These are phyloP conservation scores for Diarsia mendica DNA, from an alignment of 2,888 invertebrate species.

Conservation along the genomic window DNA sequence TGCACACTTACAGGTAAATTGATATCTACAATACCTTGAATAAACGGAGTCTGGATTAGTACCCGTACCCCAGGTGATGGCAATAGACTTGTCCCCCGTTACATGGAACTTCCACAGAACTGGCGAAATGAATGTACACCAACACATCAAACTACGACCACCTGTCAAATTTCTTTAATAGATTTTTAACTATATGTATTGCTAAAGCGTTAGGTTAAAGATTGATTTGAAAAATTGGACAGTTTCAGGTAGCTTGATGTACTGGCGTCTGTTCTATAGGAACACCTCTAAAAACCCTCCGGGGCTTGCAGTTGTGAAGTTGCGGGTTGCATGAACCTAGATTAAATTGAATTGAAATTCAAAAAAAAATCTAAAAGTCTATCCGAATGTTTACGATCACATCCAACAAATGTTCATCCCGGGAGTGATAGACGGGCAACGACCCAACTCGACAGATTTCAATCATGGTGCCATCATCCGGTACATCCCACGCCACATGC, in stretches of 20 bases:
- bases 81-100: too few relatives aligned
- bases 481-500: conserved; percentile 13
- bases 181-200: too few relatives aligned
- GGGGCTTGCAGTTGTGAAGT: neutral
- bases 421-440: neutral
- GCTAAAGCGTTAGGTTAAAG: too few relatives aligned
- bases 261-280: neutral
- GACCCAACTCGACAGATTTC: conserved; percentile 11
- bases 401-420: neutral
- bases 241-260: too few relatives aligned
- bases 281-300: neutral
- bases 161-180: too few relatives aligned
- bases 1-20: conserved; percentile 92
- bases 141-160: too few relatives aligned
- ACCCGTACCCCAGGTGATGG: too few relatives aligned
- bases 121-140: neutral
- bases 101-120: neutral
- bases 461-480: conserved; percentile 22
- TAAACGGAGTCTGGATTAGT: neutral
- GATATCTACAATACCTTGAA: neutral
- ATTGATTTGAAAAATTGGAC: too few relatives aligned
- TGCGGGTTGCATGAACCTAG: neutral
- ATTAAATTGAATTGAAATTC: neutral
- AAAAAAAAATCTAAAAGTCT: neutral
- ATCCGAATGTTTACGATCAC: conserved; percentile 2